Evolutionary conservation across 2,797 vertebrate genomes (phyloP), one percentile per base, ranked within the genome.

Genomic region (Tamandua tetradactyla): DNA sequence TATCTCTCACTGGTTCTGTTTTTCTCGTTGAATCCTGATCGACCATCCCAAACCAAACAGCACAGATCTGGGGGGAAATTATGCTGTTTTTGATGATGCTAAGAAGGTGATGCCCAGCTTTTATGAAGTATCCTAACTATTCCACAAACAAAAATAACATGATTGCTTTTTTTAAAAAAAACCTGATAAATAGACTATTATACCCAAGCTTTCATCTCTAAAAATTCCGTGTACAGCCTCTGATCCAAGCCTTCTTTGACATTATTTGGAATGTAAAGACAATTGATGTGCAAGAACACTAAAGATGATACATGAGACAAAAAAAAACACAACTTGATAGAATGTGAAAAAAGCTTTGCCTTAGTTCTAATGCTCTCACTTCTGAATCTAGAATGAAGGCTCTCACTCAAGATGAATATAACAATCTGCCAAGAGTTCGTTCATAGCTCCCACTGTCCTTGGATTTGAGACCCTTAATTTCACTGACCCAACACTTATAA

Each of bases 121-220:
- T 35, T 80, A 64, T 52, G 11, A 89, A 94, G 72, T 11, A 87
- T 68, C 47, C 52, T 85, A 69, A 49, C 40, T 75, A 69, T 72
- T 91, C 59, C 62, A 89, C 40, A 57, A n/a, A 27, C 44, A 83
- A 94, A 93, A 93, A 49, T 62, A 86, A 95, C 22, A 42, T 40
- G 66, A 92, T 49, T 57, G 14, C n/a, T n/a, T n/a, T n/a, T n/a
- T n/a, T n/a, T n/a, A n/a, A 4, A 15, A 47, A 40, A 44, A n/a
- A 20, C 10, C 30, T 13, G 62, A 23, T 13, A 62, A 78, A 30
- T 66, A 11, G 35, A 82, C 35, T 66, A 37, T 47, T 64, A 59
- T 81, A 83, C 35, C 15, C 0, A 47, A 17, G 3, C 40, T 83
- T 86, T 78, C 74, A 79, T 0, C 4, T 15, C 13, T 57, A 59